Evolutionary conservation across 2,113 vertebrate species (phyloP).

Genomic region (Narcine bancroftii): DNA sequence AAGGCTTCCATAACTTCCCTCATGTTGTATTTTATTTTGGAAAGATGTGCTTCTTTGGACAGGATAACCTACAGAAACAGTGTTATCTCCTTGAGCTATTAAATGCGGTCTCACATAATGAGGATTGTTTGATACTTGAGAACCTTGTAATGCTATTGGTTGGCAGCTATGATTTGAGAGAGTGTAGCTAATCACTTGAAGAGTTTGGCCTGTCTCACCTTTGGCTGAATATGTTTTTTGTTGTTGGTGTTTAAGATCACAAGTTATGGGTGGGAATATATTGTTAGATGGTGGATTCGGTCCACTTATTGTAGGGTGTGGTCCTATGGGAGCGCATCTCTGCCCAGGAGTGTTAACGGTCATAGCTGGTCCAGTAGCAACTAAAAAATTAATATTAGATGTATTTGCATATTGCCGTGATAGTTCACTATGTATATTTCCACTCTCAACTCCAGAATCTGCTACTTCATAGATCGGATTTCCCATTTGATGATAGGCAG

Average conservation of each 20-base stretch:
- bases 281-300: slow-evolving; percentile 52
- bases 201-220: slow-evolving; percentile 59
- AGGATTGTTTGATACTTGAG: slow-evolving; percentile 59
- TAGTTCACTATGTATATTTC: slow-evolving; percentile 63
- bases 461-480: slow-evolving; percentile 70
- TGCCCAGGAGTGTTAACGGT: slow-evolving; percentile 67
- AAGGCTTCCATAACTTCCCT: slow-evolving; percentile 68
- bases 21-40: slow-evolving; percentile 78
- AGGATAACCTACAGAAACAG: slow-evolving; percentile 62
- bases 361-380: slow-evolving; percentile 63
- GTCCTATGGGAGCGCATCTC: slow-evolving; percentile 60
- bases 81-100: slow-evolving; percentile 60
- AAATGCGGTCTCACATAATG: slow-evolving; percentile 75
- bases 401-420: slow-evolving; percentile 67
- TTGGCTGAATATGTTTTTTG: slow-evolving; percentile 70
- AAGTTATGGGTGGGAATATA: slow-evolving; percentile 52
- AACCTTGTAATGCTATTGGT: slow-evolving; percentile 63
- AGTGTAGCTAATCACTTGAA: slow-evolving; percentile 65
- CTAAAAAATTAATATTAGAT: slow-evolving; percentile 73
- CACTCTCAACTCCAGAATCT: slow-evolving; percentile 65
- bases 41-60: slow-evolving; percentile 88
- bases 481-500: slow-evolving; percentile 74
- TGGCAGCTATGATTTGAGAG: slow-evolving; percentile 58
- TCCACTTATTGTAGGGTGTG: slow-evolving; percentile 57
- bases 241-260: slow-evolving; percentile 59